These are phyloP conservation scores for Exephanes ischioxanthus DNA, from an alignment of 2,888 invertebrate genomes.

Conservation along the genomic window DNA sequence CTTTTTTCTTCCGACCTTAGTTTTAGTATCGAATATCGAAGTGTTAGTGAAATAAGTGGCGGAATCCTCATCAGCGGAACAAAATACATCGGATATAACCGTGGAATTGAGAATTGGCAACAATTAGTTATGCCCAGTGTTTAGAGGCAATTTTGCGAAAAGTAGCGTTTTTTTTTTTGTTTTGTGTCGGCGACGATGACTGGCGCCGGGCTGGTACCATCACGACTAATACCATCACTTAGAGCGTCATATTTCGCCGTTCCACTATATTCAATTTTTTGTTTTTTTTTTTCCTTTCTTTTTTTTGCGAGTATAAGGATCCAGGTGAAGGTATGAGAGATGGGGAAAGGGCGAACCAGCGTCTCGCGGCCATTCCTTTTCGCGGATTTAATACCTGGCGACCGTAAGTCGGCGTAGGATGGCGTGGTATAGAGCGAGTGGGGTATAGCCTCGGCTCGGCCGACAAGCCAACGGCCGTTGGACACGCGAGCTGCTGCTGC, in stretches of 20 bases:
- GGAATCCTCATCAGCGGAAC: neutral
- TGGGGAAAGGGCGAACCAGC: conserved; percentile 49
- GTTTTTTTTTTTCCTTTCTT: neutral
- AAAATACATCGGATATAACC: neutral
- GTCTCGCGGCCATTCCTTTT: conserved; percentile 75
- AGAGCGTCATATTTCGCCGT: conserved; percentile 22
- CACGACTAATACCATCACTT: neutral
- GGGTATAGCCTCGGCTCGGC: conserved; percentile 24
- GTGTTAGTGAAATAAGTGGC: neutral
- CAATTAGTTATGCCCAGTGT: neutral
- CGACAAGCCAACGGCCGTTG: conserved; percentile 67
- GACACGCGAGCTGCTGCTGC: conserved; percentile 66
- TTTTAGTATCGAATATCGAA: neutral
- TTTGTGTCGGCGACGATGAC: neutral
- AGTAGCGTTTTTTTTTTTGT: neutral
- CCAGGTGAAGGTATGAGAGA: conserved; percentile 37
- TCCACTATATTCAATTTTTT: conserved; percentile 53
- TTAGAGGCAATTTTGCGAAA: neutral
- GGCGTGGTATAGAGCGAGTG: conserved; percentile 49
- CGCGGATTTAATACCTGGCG: conserved; percentile 77
- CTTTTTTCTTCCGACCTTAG: conserved; percentile 8
- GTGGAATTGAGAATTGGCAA: neutral
- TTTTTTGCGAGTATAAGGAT: conserved; percentile 35
- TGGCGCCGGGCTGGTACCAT: neutral
- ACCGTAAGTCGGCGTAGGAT: conserved; percentile 72